phyloP scores from a whole-genome alignment of 2,113 vertebrate species.

The Perccottus glenii region DNA sequence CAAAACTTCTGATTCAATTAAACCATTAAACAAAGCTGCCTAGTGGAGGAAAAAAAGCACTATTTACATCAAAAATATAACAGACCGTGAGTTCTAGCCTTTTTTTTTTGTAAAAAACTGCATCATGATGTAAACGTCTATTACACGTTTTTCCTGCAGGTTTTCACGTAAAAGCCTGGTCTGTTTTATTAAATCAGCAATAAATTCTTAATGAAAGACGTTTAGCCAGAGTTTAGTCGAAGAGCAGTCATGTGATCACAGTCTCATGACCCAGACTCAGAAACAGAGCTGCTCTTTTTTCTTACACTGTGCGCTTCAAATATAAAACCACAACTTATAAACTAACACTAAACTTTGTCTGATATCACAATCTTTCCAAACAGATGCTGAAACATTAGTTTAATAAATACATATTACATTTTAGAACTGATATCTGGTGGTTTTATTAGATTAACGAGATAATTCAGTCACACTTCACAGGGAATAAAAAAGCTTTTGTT shows the following conservation, averaged over 20 bases:
- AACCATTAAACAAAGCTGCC: not conserved
- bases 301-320: not conserved
- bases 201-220: slow-evolving; percentile 63
- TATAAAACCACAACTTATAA: not conserved
- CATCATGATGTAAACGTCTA: not conserved
- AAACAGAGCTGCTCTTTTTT: not conserved
- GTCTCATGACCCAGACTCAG: slow-evolving; percentile 66
- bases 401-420: not conserved
- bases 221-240: slow-evolving; percentile 36
- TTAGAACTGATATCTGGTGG: not conserved
- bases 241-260: slow-evolving; percentile 62
- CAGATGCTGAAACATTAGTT: not conserved
- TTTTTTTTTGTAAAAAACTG: no score
- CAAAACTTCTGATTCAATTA: slow-evolving; percentile 54
- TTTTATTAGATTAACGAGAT: slow-evolving; percentile 1
- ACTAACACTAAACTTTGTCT: not conserved
- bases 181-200: slow-evolving; percentile 51
- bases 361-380: not conserved
- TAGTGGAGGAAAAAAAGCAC: not conserved
- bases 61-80: not conserved
- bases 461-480: not conserved
- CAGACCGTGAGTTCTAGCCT: no score
- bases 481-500: not conserved
- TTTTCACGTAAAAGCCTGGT: not conserved
- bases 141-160: not conserved